phyloP scores from a whole-genome alignment of 2,113 vertebrate species.

The Calonectris borealis region DNA sequence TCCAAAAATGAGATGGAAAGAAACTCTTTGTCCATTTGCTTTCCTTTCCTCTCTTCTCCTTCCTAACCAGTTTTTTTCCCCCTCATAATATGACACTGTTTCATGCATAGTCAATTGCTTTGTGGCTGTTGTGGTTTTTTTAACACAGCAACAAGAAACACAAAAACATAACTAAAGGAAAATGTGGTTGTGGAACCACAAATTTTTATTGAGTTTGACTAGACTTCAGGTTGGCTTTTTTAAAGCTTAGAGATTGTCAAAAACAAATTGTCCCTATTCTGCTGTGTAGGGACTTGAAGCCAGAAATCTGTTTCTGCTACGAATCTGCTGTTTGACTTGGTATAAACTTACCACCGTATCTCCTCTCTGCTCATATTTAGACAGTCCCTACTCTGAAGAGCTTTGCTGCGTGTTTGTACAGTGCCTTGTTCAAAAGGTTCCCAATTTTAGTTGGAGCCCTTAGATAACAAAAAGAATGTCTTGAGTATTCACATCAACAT shows the following conservation, averaged over 20 bases:
- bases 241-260: not conserved
- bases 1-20: not conserved
- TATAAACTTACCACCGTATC: accelerated
- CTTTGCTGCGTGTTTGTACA: not conserved
- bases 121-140: not conserved
- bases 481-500: not conserved
- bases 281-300: not conserved
- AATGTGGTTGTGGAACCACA: not conserved
- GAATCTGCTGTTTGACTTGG: not conserved
- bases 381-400: not conserved
- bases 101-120: not conserved
- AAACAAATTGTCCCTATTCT: not conserved
- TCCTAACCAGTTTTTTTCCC: not conserved
- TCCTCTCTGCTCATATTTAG: not conserved
- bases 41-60: not conserved
- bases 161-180: constrained; percentile 12
- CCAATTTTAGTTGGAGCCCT: not conserved
- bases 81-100: not conserved
- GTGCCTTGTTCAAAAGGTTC: not conserved
- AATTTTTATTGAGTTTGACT: not conserved
- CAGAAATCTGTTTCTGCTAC: not conserved
- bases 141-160: not conserved
- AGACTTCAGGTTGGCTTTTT: not conserved
- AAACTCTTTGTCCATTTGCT: not conserved
- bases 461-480: not conserved